Conservation (phyloP, 2,888 invertebrate genomes). For the Pasiphila rectangulata region DNA sequence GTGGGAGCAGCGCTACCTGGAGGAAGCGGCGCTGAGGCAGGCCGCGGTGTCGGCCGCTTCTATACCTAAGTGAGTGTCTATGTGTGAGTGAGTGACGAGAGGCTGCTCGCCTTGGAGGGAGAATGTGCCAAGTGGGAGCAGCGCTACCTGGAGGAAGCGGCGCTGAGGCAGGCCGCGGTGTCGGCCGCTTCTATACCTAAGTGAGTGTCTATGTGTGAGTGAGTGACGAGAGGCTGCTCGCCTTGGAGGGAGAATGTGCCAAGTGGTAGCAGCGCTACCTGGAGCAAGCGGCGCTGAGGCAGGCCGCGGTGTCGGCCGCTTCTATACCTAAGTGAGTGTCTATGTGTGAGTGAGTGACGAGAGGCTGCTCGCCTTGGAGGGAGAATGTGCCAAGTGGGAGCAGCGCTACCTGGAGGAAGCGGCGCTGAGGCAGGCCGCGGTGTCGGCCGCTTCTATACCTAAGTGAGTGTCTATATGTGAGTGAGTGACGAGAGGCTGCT, state of each 20-base stretch:
- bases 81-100: slow-evolving; percentile 70
- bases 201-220: slow-evolving; percentile 68
- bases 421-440: slow-evolving; percentile 88
- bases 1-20: slow-evolving; percentile 92
- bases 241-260: slow-evolving; percentile 89
- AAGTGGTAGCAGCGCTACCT: slow-evolving; percentile 93
- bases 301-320: slow-evolving; percentile 90
- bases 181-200: slow-evolving; percentile 89
- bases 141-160: slow-evolving; percentile 90
- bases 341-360: slow-evolving; percentile 73
- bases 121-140: slow-evolving; percentile 94
- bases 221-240: slow-evolving; percentile 70
- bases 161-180: slow-evolving; percentile 88
- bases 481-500: slow-evolving; percentile 72
- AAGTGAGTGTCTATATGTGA: slow-evolving; percentile 78
- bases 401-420: slow-evolving; percentile 91
- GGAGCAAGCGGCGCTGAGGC: slow-evolving; percentile 89
- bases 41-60: slow-evolving; percentile 91
- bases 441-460: slow-evolving; percentile 89
- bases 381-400: slow-evolving; percentile 92
- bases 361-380: slow-evolving; percentile 82
- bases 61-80: slow-evolving; percentile 82
- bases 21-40: slow-evolving; percentile 89
- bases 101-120: slow-evolving; percentile 83
- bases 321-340: slow-evolving; percentile 84